phyloP scores from a whole-genome alignment of 2,888 invertebrate genomes.

The Zeuzera pyrina region DNA sequence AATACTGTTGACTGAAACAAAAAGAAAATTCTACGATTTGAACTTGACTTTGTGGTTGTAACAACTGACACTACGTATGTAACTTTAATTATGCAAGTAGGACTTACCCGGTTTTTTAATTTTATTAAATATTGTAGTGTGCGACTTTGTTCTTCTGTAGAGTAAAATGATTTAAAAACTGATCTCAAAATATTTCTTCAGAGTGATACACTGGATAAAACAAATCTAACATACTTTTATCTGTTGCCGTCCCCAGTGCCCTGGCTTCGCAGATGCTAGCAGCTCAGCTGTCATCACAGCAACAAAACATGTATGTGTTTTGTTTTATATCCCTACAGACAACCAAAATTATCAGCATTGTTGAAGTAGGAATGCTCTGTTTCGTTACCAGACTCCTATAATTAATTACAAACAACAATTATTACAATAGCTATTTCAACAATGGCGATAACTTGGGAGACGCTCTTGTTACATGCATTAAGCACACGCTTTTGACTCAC shows the following conservation, averaged over 20 bases:
- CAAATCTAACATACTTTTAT: constrained; percentile 52
- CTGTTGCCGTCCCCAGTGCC: constrained; percentile 88
- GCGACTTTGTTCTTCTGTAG: too few species aligned
- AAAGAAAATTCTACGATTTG: too few species aligned
- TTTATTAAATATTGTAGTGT: too few species aligned
- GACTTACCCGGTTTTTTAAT: too few species aligned
- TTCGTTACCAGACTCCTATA: constrained; percentile 1
- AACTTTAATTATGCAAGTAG: too few species aligned
- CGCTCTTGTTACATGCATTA: constrained; percentile 53
- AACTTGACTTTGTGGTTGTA: too few species aligned
- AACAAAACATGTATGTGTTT: constrained; percentile 93
- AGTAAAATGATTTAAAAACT: too few species aligned
- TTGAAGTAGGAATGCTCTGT: constrained; percentile 1
- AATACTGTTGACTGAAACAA: too few species aligned
- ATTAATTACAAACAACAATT: background rate
- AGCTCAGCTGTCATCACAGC: constrained; percentile 92
- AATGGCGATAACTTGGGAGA: constrained; percentile 52
- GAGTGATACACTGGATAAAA: constrained; percentile 31
- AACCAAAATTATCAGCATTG: constrained; percentile 26
- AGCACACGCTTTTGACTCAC: constrained; percentile 62
- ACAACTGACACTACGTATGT: too few species aligned
- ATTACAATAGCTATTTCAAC: background rate
- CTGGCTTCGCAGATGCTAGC: constrained; percentile 97
- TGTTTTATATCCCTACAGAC: constrained; percentile 53
- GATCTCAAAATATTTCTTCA: constrained; percentile 27